Conservation (phyloP, 2,888 invertebrate genomes). For the Hirtodrosophila cameraria region DNA sequence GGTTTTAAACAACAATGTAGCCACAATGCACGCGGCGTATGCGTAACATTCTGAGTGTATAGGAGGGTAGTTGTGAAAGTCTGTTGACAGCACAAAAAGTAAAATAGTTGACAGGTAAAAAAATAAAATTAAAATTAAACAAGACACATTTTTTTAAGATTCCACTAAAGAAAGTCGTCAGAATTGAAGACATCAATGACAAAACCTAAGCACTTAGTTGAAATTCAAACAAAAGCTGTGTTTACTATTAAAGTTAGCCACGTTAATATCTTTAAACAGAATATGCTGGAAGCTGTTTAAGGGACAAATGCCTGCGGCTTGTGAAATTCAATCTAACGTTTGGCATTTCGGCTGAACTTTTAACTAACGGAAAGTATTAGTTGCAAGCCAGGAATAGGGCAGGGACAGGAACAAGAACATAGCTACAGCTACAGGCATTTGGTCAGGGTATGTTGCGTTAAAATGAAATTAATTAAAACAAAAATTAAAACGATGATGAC, state of each 20-base stretch:
- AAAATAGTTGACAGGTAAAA: too few species aligned
- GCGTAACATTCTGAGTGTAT: neutral
- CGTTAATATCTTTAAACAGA: too few species aligned
- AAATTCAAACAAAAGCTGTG: too few species aligned
- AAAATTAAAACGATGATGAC: slow-evolving; percentile 53
- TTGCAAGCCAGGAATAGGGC: slow-evolving; percentile 6
- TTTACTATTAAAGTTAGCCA: too few species aligned
- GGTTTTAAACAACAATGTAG: slow-evolving; percentile 14
- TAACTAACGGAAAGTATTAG: slow-evolving; percentile 26
- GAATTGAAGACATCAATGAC: too few species aligned
- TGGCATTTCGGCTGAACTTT: slow-evolving; percentile 24
- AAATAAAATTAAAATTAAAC: too few species aligned
- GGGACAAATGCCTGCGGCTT: slow-evolving; percentile 10
- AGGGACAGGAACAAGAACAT: slow-evolving; percentile 1
- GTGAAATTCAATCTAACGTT: slow-evolving; percentile 41
- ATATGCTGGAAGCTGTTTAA: neutral
- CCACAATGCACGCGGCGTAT: slow-evolving; percentile 10
- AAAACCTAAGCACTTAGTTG: too few species aligned
- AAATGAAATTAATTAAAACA: slow-evolving; percentile 75
- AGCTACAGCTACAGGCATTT: slow-evolving; percentile 29
- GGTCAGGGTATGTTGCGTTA: slow-evolving; percentile 41
- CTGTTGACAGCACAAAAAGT: too few species aligned
- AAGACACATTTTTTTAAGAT: too few species aligned
- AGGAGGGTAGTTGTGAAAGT: neutral
- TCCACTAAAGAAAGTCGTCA: too few species aligned